Percentiles rank a stretch among this genome's conserved stretches.
Conservation (phyloP, 1,140 invertebrate species). For the Aphelenchoides fujianensis region DNA sequence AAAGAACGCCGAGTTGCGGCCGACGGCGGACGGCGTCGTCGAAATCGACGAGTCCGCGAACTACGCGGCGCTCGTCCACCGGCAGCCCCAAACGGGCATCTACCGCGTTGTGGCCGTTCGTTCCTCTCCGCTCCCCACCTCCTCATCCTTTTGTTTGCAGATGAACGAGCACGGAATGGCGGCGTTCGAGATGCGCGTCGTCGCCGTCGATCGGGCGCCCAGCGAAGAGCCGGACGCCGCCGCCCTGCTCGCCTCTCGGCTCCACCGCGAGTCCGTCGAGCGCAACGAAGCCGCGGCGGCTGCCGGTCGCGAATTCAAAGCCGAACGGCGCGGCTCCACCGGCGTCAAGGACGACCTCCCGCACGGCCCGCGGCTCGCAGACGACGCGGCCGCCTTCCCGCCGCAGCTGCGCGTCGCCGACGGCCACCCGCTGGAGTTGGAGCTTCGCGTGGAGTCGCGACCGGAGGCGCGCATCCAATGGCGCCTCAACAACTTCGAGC, state of each 20-base stretch:
- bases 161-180: conserved; percentile 44
- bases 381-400: conserved; percentile 26
- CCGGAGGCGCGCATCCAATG: conserved; percentile 15
- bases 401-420: conserved; percentile 17
- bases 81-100: conserved; percentile 20
- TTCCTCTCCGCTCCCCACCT: too few relatives aligned
- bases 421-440: not conserved
- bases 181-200: conserved; percentile 36
- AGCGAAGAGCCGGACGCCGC: not conserved
- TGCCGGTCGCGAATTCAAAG: not conserved
- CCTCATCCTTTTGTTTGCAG: too few relatives aligned
- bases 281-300: not conserved
- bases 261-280: not conserved
- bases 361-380: conserved; percentile 31
- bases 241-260: not conserved
- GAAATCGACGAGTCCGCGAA: conserved; percentile 37
- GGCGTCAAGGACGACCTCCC: conserved; percentile 30
- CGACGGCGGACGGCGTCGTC: conserved; percentile 18
- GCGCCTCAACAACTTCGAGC: not conserved
- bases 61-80: conserved; percentile 28
- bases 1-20: conserved; percentile 52
- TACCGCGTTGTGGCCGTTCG: conserved; percentile 30
- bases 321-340: conserved; percentile 5
- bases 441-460: conserved; percentile 15
- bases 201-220: conserved; percentile 19